Evolutionary conservation across 2,797 vertebrate genomes (phyloP).

Genomic region (Capromys pilorides): DNA sequence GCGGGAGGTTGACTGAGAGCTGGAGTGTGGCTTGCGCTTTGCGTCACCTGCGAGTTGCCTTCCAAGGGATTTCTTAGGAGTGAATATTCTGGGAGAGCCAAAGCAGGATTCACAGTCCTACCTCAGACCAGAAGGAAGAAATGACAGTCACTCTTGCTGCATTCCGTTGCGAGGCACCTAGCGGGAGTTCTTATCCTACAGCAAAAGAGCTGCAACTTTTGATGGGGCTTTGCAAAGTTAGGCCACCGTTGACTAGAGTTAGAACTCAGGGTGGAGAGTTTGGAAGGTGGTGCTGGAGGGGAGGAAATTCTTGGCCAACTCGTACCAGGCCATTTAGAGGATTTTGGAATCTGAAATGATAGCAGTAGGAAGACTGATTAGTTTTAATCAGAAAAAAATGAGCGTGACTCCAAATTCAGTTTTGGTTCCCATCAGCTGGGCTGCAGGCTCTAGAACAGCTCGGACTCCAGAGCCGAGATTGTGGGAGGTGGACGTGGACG

Average conservation of each 20-base stretch:
- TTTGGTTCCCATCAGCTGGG: not conserved
- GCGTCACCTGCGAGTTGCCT: not conserved
- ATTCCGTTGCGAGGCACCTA: not conserved
- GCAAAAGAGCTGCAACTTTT: not conserved
- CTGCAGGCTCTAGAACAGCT: not conserved
- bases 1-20: not conserved
- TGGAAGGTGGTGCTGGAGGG: not conserved
- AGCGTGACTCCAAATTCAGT: slow-evolving; percentile 7
- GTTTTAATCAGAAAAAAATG: not conserved
- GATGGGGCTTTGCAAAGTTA: not conserved
- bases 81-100: not conserved
- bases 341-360: slow-evolving; percentile 15
- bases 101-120: not conserved
- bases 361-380: not conserved
- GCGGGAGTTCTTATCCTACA: not conserved
- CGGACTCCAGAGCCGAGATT: not conserved
- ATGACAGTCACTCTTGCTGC: not conserved
- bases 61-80: not conserved
- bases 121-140: not conserved
- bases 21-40: not conserved
- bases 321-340: not conserved
- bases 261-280: not conserved
- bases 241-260: not conserved
- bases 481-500: not conserved
- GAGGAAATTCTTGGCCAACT: not conserved